These are phyloP conservation scores for Solenodon paradoxus DNA, from an alignment of 2,113 vertebrate genomes.

Conservation along the genomic window DNA sequence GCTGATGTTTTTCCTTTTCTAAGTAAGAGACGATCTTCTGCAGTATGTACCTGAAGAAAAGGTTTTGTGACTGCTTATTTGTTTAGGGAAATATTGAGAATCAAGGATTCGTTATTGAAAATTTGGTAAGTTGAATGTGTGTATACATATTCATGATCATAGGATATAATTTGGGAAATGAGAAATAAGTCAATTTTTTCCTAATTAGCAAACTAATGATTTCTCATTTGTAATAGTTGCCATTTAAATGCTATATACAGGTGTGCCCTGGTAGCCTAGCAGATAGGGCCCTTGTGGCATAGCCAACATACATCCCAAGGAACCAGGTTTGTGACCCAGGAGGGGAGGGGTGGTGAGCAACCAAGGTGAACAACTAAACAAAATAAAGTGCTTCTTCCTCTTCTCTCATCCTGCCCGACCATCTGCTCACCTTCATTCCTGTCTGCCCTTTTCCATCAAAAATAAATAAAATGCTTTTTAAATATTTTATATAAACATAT, in stretches of 20 bases:
- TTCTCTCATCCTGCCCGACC: too few relatives aligned
- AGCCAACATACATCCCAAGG: too few relatives aligned
- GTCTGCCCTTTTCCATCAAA: too few relatives aligned
- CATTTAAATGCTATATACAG: background rate
- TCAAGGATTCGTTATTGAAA: background rate
- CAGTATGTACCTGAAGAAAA: background rate
- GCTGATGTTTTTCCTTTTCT: background rate
- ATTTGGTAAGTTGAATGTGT: background rate
- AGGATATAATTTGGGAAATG: background rate
- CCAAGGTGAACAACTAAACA: too few relatives aligned
- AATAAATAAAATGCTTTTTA: constrained; percentile 2
- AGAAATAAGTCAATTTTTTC: background rate
- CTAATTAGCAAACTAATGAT: background rate
- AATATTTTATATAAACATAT: background rate
- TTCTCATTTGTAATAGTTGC: background rate
- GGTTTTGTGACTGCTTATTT: background rate
- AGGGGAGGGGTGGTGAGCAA: too few relatives aligned
- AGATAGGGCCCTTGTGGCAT: too few relatives aligned
- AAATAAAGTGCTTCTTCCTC: too few relatives aligned
- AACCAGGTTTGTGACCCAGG: too few relatives aligned
- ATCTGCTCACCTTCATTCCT: too few relatives aligned
- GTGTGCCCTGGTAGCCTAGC: too few relatives aligned
- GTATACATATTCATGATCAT: background rate
- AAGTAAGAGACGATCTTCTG: background rate
- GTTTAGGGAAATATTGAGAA: background rate